Percentiles rank a stretch among this genome's conserved stretches.
Conservation (phyloP, 2,888 invertebrate species). For the Ormyrus labotus region DNA sequence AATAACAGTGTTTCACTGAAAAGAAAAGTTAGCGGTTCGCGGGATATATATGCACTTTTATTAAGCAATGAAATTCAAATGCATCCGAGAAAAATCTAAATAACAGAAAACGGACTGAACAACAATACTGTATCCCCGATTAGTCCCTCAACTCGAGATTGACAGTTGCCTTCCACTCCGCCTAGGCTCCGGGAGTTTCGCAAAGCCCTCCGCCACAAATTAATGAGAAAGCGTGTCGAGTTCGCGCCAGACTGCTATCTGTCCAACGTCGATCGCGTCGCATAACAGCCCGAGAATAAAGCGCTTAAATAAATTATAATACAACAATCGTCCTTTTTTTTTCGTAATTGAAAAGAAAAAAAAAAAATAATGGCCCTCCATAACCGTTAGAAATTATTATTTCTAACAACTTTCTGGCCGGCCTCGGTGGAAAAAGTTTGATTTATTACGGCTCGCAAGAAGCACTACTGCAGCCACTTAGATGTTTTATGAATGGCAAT, state of each 20-base stretch:
- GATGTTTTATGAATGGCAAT: slow-evolving; percentile 10
- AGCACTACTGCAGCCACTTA: too few species aligned
- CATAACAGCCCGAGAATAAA: neutral
- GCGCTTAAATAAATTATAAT: neutral
- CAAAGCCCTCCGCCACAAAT: slow-evolving; percentile 24
- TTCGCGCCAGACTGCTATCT: neutral
- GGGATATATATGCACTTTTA: neutral
- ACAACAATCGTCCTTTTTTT: too few species aligned
- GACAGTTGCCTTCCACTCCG: neutral
- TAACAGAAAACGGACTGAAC: neutral
- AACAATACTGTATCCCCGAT: slow-evolving; percentile 23
- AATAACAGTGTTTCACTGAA: slow-evolving; percentile 1
- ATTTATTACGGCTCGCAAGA: neutral
- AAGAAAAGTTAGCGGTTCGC: neutral
- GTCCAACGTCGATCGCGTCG: neutral
- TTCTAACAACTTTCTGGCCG: neutral
- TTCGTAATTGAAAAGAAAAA: neutral
- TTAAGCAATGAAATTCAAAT: slow-evolving; percentile 15
- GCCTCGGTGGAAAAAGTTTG: neutral
- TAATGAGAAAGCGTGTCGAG: slow-evolving; percentile 46
- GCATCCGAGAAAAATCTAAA: neutral
- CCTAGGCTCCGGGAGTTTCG: slow-evolving; percentile 9
- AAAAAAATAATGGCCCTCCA: too few species aligned
- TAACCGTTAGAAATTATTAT: too few species aligned
- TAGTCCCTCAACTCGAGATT: slow-evolving; percentile 30